Base-by-base conservation (phyloP, 1,140 invertebrate genomes). In the Adelges cooleyi region DNA sequence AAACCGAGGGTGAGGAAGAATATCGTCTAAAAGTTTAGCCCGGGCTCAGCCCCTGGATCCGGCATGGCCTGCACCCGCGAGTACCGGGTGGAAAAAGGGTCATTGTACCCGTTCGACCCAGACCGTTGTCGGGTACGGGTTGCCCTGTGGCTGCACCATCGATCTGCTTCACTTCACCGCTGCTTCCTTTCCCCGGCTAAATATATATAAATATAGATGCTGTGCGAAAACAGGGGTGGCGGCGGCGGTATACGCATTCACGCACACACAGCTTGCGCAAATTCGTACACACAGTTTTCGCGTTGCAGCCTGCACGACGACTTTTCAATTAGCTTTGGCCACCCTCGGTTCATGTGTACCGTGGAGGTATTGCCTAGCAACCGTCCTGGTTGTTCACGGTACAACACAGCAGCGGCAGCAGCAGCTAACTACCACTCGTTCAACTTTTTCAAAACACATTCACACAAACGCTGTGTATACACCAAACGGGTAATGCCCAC, bases 261-360 rank as follows among this genome's bases (percentile, higher is more conserved):
- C 29, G 29, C 29, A 33, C 29, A 13, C 15, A 23, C 20, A 40
- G 23, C 53, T 42, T 27, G 38, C 53, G 38, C 53, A 15, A 56
- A 54, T 38, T 13, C 33, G 18, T 48, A 48, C 23, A 48, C 20
- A 48, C 50, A n/a, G 49, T 51, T 18, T 36, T 29, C 18, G 11
- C 52, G 53, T 59, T 44, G 54, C 54, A 59, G 54, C 44, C 54
- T 59, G 54, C 54, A 44, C 54, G 54, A 27, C 54, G 54, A 42
- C 54, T 59, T 59, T 59, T 59, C 54, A 59, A 59, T 59, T 59
- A 59, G 54, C 40, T 59, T 44, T 59, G 54, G 42, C 54, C 54
- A 23, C 40, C 40, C 1, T 38, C 22, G n/a, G n/a, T n/a, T n/a
- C n/a, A n/a, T n/a, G n/a, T n/a, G n/a, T 1, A 29, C 20, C 5